These are phyloP conservation scores for Limnephilus rhombicus DNA, from an alignment of 2,888 invertebrate genomes.

Conservation along the genomic window DNA sequence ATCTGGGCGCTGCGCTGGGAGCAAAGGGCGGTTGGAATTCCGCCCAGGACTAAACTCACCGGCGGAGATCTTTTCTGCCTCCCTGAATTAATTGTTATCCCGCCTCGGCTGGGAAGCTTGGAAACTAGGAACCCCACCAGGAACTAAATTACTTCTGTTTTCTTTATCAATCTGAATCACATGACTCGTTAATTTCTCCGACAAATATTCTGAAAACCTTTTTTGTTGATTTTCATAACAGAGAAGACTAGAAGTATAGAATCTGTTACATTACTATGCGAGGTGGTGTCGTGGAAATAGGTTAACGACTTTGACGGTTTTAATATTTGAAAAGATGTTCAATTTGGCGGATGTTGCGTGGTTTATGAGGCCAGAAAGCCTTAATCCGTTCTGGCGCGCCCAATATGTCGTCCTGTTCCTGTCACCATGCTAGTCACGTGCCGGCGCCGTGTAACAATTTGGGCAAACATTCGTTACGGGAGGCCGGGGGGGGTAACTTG, in stretches of 20 bases:
- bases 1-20: neutral
- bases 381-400: slow-evolving; percentile 26
- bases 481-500: slow-evolving; percentile 32
- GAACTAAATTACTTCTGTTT: neutral
- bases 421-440: slow-evolving; percentile 59
- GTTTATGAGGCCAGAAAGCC: neutral
- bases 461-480: slow-evolving; percentile 63
- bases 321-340: neutral
- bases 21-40: neutral
- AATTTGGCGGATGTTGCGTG: slow-evolving; percentile 5
- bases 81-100: slow-evolving; percentile 17
- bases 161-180: neutral
- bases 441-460: slow-evolving; percentile 64
- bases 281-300: neutral
- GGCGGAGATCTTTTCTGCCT: neutral
- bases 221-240: neutral
- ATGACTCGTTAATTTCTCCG: neutral
- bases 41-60: neutral
- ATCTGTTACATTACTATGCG: neutral
- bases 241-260: neutral
- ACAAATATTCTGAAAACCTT: neutral
- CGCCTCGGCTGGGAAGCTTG: neutral
- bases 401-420: slow-evolving; percentile 56
- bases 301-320: neutral
- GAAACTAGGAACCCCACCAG: neutral